phyloP scores from a whole-genome alignment of 2,113 vertebrate species.

The Aptenodytes patagonicus region DNA sequence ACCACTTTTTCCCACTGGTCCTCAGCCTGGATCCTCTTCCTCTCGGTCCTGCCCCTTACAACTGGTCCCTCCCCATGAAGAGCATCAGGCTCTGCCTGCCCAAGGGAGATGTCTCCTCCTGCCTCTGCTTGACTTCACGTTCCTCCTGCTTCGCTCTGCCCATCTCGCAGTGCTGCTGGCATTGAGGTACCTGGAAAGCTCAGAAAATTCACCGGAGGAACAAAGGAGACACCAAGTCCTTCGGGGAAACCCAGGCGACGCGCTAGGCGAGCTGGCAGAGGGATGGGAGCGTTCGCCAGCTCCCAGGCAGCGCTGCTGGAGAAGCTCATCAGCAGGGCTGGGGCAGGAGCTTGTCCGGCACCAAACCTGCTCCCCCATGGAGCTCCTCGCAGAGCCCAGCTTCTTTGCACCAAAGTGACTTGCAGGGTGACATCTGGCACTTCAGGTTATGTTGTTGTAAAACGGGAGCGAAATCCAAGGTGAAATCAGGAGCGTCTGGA shows the following conservation, averaged over 20 bases:
- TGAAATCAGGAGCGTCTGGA: background rate
- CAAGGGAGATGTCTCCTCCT: background rate
- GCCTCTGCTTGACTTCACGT: background rate
- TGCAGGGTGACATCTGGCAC: too few relatives aligned
- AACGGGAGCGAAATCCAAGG: background rate
- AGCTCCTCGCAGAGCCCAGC: background rate
- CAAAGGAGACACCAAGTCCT: background rate
- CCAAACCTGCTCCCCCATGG: background rate
- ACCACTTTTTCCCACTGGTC: background rate
- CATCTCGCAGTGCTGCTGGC: background rate
- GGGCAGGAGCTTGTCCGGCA: too few relatives aligned
- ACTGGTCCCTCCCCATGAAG: background rate
- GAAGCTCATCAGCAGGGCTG: background rate
- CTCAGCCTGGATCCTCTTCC: background rate
- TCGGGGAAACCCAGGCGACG: rapidly evolving
- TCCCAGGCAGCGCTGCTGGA: background rate
- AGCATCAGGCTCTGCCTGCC: background rate
- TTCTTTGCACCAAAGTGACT: background rate
- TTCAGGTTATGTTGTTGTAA: background rate
- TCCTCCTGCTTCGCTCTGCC: background rate
- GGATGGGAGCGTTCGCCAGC: background rate
- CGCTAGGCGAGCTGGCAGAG: background rate
- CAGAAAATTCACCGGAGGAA: background rate
- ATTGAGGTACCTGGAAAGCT: background rate
- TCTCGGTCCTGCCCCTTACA: too few relatives aligned